These are phyloP conservation scores for Podarcis raffonei DNA, from an alignment of 2,113 vertebrate species.

Conservation along the genomic window DNA sequence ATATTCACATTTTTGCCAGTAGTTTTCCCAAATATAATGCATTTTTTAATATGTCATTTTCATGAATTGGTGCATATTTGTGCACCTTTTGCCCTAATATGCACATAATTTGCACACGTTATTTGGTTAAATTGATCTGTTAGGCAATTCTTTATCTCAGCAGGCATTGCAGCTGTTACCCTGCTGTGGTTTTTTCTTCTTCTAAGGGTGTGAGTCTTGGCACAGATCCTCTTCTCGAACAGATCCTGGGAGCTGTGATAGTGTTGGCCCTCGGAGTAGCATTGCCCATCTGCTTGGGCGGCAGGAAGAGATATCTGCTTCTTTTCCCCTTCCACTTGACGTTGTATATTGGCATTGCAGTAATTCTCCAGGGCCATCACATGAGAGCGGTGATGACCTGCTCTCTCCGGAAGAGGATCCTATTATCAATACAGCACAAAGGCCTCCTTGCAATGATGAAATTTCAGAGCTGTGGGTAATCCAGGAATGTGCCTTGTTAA, in stretches of 20 bases:
- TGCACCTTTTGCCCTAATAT: too few species aligned
- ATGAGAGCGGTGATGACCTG: background rate
- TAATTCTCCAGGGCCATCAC: background rate
- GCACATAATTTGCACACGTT: too few species aligned
- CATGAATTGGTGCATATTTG: too few species aligned
- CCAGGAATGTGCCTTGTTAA: background rate
- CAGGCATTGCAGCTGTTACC: background rate
- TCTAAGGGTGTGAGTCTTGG: background rate
- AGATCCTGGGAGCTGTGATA: background rate
- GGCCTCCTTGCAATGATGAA: background rate
- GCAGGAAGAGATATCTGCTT: background rate
- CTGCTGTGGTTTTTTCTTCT: background rate
- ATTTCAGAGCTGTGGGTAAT: background rate
- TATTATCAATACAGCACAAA: background rate
- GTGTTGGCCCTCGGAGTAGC: background rate
- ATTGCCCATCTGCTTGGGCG: background rate
- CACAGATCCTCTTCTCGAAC: background rate
- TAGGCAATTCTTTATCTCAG: background rate
- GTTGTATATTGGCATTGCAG: background rate
- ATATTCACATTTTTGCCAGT: too few species aligned
- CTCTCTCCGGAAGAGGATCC: background rate
- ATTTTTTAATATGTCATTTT: too few species aligned
- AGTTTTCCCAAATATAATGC: too few species aligned
- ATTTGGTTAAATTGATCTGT: background rate
- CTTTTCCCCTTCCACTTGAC: background rate